These are phyloP conservation scores for Neodiprion fabricii DNA, from an alignment of 1,140 invertebrate genomes.

Conservation along the genomic window DNA sequence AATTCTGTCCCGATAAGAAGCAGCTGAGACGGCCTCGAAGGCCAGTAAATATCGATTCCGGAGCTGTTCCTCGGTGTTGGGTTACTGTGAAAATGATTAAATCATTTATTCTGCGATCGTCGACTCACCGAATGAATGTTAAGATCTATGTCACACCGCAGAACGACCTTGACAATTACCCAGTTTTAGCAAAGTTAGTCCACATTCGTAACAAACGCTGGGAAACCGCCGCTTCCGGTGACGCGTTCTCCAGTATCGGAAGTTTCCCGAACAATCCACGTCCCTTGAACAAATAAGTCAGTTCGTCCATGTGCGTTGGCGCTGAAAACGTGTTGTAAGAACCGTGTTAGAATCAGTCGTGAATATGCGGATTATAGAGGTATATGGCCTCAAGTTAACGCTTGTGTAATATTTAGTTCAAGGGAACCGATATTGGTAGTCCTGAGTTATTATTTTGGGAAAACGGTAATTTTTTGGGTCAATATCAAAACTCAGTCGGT, in stretches of 20 bases:
- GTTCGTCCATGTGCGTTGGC: conserved; percentile 17
- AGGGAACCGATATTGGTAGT: no score
- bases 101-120: neutral
- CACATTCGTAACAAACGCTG: conserved; percentile 8
- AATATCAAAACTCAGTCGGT: no score
- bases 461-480: no score
- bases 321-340: neutral
- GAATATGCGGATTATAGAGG: neutral
- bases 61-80: neutral
- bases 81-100: neutral
- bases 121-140: neutral
- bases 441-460: no score
- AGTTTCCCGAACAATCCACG: conserved; percentile 5
- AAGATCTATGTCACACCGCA: no score
- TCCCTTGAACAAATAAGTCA: conserved; percentile 13
- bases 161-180: conserved; percentile 3
- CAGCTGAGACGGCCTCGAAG: neutral
- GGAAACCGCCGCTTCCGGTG: conserved; percentile 1
- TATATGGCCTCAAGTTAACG: no score
- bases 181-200: conserved; percentile 15
- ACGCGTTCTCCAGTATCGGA: neutral
- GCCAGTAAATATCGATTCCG: neutral
- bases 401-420: no score
- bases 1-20: neutral
- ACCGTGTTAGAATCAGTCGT: neutral